Percentiles rank a stretch among this genome's conserved stretches.
These are phyloP conservation scores for Amniataba percoides DNA, from an alignment of 2,797 vertebrate genomes.

Conservation along the genomic window DNA sequence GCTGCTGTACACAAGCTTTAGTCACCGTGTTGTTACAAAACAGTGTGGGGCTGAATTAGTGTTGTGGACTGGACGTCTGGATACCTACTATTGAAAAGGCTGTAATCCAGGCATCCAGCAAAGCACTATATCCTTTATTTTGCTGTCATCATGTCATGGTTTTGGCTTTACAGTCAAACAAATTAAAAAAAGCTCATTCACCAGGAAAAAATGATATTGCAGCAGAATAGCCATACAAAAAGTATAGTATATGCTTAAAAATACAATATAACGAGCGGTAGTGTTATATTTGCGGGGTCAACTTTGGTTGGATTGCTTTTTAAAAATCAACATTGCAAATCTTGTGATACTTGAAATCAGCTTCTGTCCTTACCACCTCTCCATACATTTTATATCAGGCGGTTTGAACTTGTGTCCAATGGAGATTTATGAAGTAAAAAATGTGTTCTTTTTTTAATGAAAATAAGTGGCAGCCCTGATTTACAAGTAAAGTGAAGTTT, in stretches of 20 bases:
- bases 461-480: conserved; percentile 40
- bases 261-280: neutral
- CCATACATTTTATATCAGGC: conserved; percentile 8
- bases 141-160: neutral
- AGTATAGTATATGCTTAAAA: neutral
- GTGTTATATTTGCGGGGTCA: neutral
- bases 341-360: conserved; percentile 9
- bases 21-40: conserved; percentile 48
- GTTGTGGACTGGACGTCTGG: conserved; percentile 29
- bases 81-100: conserved; percentile 13
- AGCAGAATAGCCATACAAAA: neutral
- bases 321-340: neutral
- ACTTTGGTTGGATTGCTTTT: conserved; percentile 6
- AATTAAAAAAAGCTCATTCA: neutral
- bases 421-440: conserved; percentile 26
- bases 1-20: conserved; percentile 26
- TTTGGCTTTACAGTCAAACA: neutral
- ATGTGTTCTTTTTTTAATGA: conserved; percentile 20
- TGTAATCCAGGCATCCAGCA: conserved; percentile 12
- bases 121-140: neutral
- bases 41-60: conserved; percentile 28
- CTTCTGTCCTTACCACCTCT: neutral
- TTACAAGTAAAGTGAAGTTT: conserved; percentile 52
- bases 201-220: neutral
- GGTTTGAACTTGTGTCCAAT: conserved; percentile 18